Base-by-base conservation (phyloP, 2,888 invertebrate genomes). In the Eumacrocentrus americanus region DNA sequence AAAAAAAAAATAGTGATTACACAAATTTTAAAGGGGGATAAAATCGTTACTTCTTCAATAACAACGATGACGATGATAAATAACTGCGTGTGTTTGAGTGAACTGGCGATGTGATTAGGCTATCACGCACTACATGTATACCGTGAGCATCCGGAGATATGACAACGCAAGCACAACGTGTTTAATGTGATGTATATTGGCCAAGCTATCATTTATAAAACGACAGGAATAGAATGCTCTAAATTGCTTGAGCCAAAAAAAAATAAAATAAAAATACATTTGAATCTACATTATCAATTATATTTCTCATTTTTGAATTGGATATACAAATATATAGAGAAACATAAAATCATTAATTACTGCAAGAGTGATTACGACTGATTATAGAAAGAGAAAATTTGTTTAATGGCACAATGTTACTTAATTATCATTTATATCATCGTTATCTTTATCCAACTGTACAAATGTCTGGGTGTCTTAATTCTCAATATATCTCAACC, bases 131-230 rank as follows among this genome's bases (percentile, higher is more conserved):
- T 35, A 44, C 23, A 42, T 35, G 48, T 52, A 38, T 20, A 7
- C 58, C 18, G 55, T 35, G 52, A 20, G 48, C 58, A 58, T 58
- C 58, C 58, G 58, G 58, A 51, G 52, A 52, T 52, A 57, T 50
- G 14, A 34, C 42, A 40, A 12, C 37, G 52, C 29, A n/a, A 35
- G 50, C n/a, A 35, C 29, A 50, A 52, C 52, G 25, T 12, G 16
- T 37, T 47, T 47, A 46, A 55, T 54, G 47, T 40, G 12, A 35
- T 34, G 44, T 54, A 29, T 34, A 44, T 44, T 54, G 16, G 25
- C 9, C 14, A 20, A 25, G 38, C 40, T 29, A 18, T 34, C 23
- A 42, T 25, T 16, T 42, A 29, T 20, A 25, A 44, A 23, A 23
- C 14, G 18, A n/a, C 16, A 53, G 29, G 29, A 53, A 23, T 14